Evolutionary conservation across 2,113 vertebrate species (phyloP).

Genomic region (Madoqua kirkii): DNA sequence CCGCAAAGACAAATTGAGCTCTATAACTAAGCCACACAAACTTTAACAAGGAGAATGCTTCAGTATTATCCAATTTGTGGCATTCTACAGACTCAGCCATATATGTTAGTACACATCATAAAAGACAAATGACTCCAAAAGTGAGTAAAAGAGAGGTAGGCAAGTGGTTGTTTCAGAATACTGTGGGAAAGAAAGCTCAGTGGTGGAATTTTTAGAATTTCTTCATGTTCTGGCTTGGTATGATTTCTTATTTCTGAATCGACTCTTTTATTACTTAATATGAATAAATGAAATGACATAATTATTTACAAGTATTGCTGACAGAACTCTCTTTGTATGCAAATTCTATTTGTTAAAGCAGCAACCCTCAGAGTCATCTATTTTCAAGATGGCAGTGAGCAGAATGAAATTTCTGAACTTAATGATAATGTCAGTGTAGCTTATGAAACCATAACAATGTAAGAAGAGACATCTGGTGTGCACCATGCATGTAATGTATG

Average conservation of each 20-base stretch:
- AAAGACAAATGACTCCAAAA: constrained; percentile 25
- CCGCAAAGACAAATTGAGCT: background rate
- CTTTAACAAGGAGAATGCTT: constrained; percentile 25
- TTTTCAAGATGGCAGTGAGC: constrained; percentile 30
- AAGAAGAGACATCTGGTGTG: constrained; percentile 85
- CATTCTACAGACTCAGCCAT: constrained; percentile 32
- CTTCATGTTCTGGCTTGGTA: background rate
- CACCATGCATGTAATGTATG: constrained; percentile 80
- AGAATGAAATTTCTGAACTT: constrained; percentile 75
- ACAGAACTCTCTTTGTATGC: constrained; percentile 31
- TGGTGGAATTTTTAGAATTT: background rate
- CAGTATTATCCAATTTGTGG: background rate
- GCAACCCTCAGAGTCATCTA: constrained; percentile 42
- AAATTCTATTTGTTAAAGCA: constrained; percentile 53
- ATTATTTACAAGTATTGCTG: constrained; percentile 36
- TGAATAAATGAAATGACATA: constrained; percentile 16
- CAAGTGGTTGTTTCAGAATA: background rate
- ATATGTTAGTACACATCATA: constrained; percentile 40
- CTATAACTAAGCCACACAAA: constrained; percentile 35
- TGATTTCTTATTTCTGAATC: constrained; percentile 37
- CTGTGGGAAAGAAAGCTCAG: background rate
- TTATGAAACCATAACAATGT: constrained; percentile 81
- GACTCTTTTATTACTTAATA: background rate
- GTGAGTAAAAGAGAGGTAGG: background rate
- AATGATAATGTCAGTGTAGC: constrained; percentile 82